A percentile compares a stretch with the other conserved stretches of the same genome.
Evolutionary conservation across 2,113 vertebrate species (phyloP).

Genomic region (Cygnus buccinator): DNA sequence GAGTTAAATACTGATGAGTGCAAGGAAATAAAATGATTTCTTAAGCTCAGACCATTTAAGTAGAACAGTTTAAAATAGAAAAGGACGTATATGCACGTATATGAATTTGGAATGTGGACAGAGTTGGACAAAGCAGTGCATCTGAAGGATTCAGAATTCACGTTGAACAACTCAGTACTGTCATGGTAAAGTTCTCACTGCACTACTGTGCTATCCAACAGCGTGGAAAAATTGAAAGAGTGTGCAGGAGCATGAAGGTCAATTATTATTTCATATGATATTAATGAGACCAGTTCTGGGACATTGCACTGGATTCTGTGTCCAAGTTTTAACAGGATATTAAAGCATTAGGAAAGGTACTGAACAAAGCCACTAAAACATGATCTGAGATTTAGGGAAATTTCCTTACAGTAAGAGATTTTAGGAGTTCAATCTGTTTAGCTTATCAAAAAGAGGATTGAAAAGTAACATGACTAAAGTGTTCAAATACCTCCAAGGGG

Average conservation of each 20-base stretch:
- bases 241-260: not conserved
- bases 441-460: not conserved
- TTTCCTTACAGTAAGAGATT: not conserved
- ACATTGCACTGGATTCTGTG: not conserved
- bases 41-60: not conserved
- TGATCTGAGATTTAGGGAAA: not conserved
- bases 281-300: constrained; percentile 21
- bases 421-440: not conserved
- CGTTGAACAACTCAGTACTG: not conserved
- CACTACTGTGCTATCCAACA: not conserved
- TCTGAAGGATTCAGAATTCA: not conserved
- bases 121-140: not conserved
- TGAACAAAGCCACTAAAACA: not conserved
- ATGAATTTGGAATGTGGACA: not conserved
- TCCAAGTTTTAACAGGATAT: not conserved
- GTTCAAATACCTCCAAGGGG: not conserved
- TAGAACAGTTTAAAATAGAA: not conserved
- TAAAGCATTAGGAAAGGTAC: not conserved
- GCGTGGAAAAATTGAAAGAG: not conserved
- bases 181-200: not conserved
- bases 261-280: not conserved
- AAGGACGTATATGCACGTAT: not conserved
- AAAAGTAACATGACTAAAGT: not conserved
- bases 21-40: not conserved
- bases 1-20: not conserved